These are phyloP conservation scores for Arctia plantaginis DNA, from an alignment of 2,888 invertebrate genomes.

Conservation along the genomic window DNA sequence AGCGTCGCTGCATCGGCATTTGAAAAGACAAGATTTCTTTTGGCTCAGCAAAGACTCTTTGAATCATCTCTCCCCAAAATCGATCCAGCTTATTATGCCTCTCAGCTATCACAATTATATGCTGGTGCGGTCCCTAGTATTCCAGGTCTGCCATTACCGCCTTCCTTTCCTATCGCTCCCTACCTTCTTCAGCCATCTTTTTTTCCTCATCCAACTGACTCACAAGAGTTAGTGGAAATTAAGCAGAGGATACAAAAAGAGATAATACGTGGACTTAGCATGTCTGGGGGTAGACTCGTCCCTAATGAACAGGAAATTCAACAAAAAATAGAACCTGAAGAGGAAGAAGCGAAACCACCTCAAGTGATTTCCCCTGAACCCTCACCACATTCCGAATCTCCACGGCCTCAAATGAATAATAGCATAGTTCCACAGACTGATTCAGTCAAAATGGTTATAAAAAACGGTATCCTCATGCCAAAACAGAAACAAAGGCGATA, in stretches of 20 bases:
- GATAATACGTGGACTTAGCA: constrained; percentile 88
- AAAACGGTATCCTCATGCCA: constrained; percentile 95
- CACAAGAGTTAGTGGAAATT: constrained; percentile 88
- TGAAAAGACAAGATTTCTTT: constrained; percentile 87
- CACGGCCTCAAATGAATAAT: constrained; percentile 80
- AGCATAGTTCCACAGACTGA: constrained; percentile 82
- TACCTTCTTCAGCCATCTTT: constrained; percentile 88
- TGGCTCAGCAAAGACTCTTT: constrained; percentile 89
- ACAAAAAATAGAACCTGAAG: constrained; percentile 82
- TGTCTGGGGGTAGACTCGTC: constrained; percentile 89
- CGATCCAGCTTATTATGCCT: constrained; percentile 88
- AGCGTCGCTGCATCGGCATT: constrained; percentile 76
- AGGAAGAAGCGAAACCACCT: constrained; percentile 84
- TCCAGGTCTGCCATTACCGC: constrained; percentile 83
- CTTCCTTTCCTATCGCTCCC: constrained; percentile 84
- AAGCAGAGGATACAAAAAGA: constrained; percentile 90
- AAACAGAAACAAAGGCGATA: constrained; percentile 96
- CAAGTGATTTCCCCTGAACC: constrained; percentile 77
- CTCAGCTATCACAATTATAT: constrained; percentile 88
- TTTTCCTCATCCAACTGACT: constrained; percentile 85
- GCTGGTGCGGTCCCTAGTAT: constrained; percentile 85
- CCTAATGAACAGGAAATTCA: constrained; percentile 73
- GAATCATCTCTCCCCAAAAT: constrained; percentile 88
- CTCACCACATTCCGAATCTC: constrained; percentile 81
- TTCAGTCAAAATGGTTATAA: constrained; percentile 95